Conservation (phyloP, 2,113 vertebrate species). For the Egretta garzetta region DNA sequence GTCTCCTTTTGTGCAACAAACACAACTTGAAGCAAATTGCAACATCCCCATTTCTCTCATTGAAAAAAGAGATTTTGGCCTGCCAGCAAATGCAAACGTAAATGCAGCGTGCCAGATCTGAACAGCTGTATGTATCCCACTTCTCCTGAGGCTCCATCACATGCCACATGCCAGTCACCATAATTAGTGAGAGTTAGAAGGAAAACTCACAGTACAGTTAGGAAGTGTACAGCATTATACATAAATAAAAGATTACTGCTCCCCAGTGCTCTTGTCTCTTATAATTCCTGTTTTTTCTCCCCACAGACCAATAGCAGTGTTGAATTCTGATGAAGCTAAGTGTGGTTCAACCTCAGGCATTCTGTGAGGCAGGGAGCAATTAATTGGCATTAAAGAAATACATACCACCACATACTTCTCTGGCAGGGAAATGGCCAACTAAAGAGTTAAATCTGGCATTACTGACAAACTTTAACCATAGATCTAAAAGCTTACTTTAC, state of each 20-base stretch:
- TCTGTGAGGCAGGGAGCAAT: conserved; percentile 52
- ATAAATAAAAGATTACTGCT: conserved; percentile 70
- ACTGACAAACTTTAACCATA: neutral
- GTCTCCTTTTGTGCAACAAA: neutral
- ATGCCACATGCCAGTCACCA: conserved; percentile 36
- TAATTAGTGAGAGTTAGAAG: conserved; percentile 40
- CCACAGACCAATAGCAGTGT: conserved; percentile 27
- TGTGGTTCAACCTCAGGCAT: conserved; percentile 47
- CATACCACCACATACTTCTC: neutral
- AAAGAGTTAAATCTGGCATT: neutral
- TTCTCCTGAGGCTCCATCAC: conserved; percentile 29
- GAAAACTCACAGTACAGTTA: conserved; percentile 7
- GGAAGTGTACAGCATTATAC: conserved; percentile 41
- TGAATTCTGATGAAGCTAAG: conserved; percentile 54
- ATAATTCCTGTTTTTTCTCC: conserved; percentile 43
- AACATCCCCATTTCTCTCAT: neutral
- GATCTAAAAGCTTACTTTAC: neutral
- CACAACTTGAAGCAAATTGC: neutral
- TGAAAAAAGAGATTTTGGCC: neutral
- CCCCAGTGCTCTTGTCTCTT: conserved; percentile 46
- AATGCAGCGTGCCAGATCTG: neutral
- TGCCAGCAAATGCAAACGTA: neutral
- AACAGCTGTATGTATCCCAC: conserved; percentile 46
- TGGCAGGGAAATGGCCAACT: neutral
- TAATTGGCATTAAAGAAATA: conserved; percentile 23